Evolutionary conservation across 2,797 vertebrate genomes (phyloP).

Genomic region (Cynopterus sphinx): DNA sequence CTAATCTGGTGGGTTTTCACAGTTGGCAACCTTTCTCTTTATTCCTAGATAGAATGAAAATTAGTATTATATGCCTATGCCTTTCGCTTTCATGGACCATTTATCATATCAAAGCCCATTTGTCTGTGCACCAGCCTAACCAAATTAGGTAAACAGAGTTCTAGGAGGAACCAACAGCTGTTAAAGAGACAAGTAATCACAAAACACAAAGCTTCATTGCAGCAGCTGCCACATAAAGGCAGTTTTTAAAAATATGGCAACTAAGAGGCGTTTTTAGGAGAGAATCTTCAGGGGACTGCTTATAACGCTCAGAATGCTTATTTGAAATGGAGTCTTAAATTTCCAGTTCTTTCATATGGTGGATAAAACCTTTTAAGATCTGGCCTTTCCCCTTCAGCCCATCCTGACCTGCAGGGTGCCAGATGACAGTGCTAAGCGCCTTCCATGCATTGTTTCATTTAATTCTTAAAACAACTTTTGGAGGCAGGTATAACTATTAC

Average conservation of each 20-base stretch:
- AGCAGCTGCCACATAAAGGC: constrained; percentile 41
- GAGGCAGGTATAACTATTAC: not conserved
- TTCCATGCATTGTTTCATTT: not conserved
- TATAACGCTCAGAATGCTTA: not conserved
- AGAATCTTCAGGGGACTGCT: not conserved
- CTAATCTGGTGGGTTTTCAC: not conserved
- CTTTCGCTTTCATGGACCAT: constrained; percentile 30
- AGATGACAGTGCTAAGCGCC: not conserved
- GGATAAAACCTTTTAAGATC: not conserved
- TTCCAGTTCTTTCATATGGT: not conserved
- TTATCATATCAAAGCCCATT: constrained; percentile 73
- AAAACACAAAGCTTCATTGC: constrained; percentile 20
- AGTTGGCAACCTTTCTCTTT: constrained; percentile 48
- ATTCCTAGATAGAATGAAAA: constrained; percentile 37
- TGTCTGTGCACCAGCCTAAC: constrained; percentile 47
- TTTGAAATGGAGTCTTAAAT: not conserved
- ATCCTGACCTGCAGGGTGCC: not conserved
- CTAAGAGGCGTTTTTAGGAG: not conserved
- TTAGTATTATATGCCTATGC: not conserved
- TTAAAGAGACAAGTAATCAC: constrained; percentile 45
- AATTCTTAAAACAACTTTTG: not conserved
- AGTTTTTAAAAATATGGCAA: constrained; percentile 17
- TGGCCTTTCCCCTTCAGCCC: not conserved
- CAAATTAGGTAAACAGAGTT: constrained; percentile 69
- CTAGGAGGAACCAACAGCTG: constrained; percentile 47